These are phyloP conservation scores for Bombylius major DNA, from an alignment of 2,888 invertebrate species.

Conservation along the genomic window DNA sequence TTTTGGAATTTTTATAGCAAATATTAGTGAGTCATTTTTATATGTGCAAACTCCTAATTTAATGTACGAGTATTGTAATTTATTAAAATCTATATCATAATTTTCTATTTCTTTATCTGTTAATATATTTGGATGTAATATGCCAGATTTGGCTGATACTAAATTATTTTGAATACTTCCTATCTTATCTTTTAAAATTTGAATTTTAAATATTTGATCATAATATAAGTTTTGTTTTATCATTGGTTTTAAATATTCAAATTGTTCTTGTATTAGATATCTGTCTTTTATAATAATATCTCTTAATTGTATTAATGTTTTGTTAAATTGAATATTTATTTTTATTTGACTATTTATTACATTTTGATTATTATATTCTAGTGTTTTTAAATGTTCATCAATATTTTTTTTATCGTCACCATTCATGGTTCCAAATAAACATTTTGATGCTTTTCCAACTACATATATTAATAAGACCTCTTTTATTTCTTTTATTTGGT, in stretches of 20 bases:
- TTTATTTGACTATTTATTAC: not conserved
- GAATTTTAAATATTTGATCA: not conserved
- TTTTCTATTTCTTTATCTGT: not conserved
- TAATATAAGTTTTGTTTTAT: not conserved
- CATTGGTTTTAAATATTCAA: not conserved
- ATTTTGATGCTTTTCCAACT: not conserved
- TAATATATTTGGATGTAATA: not conserved
- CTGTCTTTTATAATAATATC: not conserved
- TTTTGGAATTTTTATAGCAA: constrained; percentile 1
- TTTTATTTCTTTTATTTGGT: not conserved
- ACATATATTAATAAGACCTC: constrained; percentile 4
- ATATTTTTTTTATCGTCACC: no score
- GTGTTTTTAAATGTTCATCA: no score
- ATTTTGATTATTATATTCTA: no score
- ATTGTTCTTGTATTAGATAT: not conserved
- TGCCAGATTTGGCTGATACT: no score
- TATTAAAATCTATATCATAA: not conserved
- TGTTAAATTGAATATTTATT: not conserved
- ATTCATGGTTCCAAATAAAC: no score
- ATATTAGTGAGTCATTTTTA: not conserved
- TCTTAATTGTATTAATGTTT: not conserved
- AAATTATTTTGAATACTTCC: no score
- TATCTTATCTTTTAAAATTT: not conserved
- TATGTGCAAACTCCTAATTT: not conserved
- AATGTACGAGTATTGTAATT: not conserved